Base-by-base conservation (phyloP, 92 coral and sea anemone species). In the Parazoanthus darwini region DNA sequence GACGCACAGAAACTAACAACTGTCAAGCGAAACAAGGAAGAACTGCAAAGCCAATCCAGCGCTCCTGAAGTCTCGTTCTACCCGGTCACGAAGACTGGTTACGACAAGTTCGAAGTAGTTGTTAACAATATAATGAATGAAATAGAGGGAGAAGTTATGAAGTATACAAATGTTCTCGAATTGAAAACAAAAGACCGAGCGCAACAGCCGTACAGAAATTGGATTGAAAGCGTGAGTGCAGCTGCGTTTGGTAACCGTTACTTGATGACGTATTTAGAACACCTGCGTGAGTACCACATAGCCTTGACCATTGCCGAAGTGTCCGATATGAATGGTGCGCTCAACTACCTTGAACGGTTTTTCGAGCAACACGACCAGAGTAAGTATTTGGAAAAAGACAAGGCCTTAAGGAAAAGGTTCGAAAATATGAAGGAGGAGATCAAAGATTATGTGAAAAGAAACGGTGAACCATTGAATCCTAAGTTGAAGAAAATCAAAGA, bases 181-280 rank as follows among this genome's bases (percentile, higher is more conserved):
- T 74, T 14, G 44, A 48, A 54, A 18, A 23, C 82, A 73, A 25
- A 4, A 23, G 82, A 70, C 11, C 90, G 94, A 48, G 81, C 80
- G 26, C 88, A 95, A 80, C 98, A 94, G 86, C 90, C 89, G 58
- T 94, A 94, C 86, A 93, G 96, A 25, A 95, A 94, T 81, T 94
- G 98, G 98, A 86, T 94, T 36, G 98, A 91, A 78, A 37, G 68
- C 6, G 82, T 91, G 3, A 91, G 89, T 90, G 88, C 92, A 0
- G 84, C 78, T 0, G 86, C 89, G 14, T 79, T 50, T 1, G 93
- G 85, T 14, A 94, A 91, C 65, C 92, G 98, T 29, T 92, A 86
- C 86, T 79, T 90, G 4, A 91, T 95, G 76, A 95, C 99, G 33
- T 95, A 89, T 74, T 88, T 96, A 1, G 97, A 92, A 77, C 98